Evolutionary conservation across 2,888 invertebrate genomes (phyloP).

Genomic region (Nephrotoma guestfalica): DNA sequence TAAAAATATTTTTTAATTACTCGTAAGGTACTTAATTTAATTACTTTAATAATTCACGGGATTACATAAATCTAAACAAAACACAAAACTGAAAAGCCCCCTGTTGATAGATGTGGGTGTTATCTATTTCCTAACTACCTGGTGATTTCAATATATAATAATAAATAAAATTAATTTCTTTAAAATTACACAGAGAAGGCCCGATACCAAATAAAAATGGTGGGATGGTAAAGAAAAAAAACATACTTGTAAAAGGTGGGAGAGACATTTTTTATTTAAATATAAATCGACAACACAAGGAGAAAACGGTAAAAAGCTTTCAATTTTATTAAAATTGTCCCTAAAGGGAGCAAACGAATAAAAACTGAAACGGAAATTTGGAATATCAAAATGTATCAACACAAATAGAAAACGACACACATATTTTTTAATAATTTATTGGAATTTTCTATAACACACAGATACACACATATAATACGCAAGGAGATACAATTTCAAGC

Average conservation of each 20-base stretch:
- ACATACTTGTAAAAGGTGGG: neutral
- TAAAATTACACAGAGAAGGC: neutral
- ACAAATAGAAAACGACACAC: neutral
- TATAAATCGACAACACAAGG: neutral
- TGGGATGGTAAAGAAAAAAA: neutral
- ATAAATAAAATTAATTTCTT: neutral
- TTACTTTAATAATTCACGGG: neutral
- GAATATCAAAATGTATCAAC: neutral
- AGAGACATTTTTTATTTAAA: neutral
- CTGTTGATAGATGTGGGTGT: neutral
- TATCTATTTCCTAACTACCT: neutral
- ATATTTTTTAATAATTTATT: neutral
- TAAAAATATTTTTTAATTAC: neutral
- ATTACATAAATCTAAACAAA: neutral
- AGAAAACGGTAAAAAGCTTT: neutral
- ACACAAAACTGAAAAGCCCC: neutral
- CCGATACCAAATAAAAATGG: neutral
- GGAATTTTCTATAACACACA: neutral
- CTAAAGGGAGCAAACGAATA: neutral
- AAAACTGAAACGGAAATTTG: neutral
- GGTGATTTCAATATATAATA: neutral
- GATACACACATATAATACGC: neutral
- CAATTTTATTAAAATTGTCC: neutral
- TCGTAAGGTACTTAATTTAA: neutral
- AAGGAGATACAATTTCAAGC: neutral